Evolutionary conservation across 2,888 invertebrate species (phyloP).

Genomic region (Dione vanillae): DNA sequence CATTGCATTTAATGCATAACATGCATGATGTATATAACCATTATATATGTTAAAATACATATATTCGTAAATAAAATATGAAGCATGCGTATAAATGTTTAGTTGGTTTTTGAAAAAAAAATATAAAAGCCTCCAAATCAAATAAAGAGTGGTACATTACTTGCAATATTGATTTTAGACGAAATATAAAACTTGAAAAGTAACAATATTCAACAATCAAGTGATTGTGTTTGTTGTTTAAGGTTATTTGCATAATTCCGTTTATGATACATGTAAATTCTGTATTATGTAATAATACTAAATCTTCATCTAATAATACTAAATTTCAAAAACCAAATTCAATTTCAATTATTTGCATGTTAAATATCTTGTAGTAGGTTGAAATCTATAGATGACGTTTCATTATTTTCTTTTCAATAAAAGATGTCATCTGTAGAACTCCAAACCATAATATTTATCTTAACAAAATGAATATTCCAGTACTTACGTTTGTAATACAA

Average conservation of each 20-base stretch:
- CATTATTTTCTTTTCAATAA: background rate
- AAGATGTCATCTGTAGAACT: background rate
- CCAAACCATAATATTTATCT: background rate
- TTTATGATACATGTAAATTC: too few species aligned
- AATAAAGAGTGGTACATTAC: background rate
- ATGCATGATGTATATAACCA: conserved; percentile 2
- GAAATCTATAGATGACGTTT: background rate
- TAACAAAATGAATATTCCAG: background rate
- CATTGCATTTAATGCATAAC: background rate
- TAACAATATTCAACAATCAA: too few species aligned
- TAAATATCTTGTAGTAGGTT: background rate
- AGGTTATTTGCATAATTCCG: too few species aligned
- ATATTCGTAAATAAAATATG: background rate
- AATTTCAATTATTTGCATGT: conserved; percentile 2
- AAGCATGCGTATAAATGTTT: background rate
- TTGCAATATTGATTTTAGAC: background rate
- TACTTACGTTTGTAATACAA: conserved; percentile 33
- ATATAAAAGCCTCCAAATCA: background rate
- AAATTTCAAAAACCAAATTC: conserved; percentile 9
- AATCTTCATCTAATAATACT: background rate
- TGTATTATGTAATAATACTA: too few species aligned
- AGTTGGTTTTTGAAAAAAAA: background rate
- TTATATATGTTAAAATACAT: too few species aligned
- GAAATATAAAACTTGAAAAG: too few species aligned
- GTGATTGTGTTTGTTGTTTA: too few species aligned